Evolutionary conservation across 1,140 invertebrate species (phyloP).

Genomic region (Palaemon carinicauda): DNA sequence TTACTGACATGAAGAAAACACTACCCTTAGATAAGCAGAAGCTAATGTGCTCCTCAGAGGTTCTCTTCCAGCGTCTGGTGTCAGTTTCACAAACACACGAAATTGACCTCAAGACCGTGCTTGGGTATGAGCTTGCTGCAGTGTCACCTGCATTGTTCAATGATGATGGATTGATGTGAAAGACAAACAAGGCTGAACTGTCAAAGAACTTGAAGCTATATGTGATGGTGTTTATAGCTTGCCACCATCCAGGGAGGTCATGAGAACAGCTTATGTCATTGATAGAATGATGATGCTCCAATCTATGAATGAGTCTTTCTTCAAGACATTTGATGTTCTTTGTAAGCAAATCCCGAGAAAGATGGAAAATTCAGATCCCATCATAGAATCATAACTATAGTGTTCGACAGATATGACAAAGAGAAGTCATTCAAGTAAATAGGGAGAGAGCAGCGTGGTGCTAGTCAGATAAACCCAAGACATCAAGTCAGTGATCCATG

Average conservation of each 20-base stretch:
- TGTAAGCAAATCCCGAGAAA: no score
- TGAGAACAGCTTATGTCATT: slow-evolving; percentile 24
- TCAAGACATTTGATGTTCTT: no score
- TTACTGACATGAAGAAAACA: no score
- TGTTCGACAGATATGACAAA: no score
- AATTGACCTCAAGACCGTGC: slow-evolving; percentile 1
- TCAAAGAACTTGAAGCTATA: slow-evolving; percentile 10
- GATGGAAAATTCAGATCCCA: no score
- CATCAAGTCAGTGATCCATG: no score
- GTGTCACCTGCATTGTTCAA: slow-evolving; percentile 15
- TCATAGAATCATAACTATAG: no score
- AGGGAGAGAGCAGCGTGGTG: no score
- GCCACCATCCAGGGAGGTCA: neutral
- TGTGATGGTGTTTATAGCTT: slow-evolving; percentile 14
- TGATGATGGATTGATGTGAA: slow-evolving; percentile 13
- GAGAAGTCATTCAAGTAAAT: no score
- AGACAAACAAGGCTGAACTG: slow-evolving; percentile 26
- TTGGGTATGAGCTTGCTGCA: neutral
- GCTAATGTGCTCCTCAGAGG: slow-evolving; percentile 4
- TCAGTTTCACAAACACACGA: slow-evolving; percentile 1
- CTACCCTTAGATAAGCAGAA: neutral
- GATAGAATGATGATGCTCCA: slow-evolving; percentile 16
- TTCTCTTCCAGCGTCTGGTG: neutral
- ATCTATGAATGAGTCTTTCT: slow-evolving; percentile 28
- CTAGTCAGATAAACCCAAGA: no score